phyloP scores from a whole-genome alignment of 2,113 vertebrate genomes.

The Rhadina sibilatrix region DNA sequence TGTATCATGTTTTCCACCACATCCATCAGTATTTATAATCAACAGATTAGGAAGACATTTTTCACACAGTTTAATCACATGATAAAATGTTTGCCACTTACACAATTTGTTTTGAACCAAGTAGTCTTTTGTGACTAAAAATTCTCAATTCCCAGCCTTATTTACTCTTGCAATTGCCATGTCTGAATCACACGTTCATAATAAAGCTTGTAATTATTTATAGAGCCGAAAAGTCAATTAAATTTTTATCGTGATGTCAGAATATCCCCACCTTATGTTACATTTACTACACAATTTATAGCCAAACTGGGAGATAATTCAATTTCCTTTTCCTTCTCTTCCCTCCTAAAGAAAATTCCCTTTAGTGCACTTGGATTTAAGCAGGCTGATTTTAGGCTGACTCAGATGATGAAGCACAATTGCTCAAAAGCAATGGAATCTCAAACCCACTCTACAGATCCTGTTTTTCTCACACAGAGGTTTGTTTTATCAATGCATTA shows the following conservation, averaged over 20 bases:
- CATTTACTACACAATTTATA: neutral
- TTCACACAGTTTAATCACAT: slow-evolving; percentile 13
- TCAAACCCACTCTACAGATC: neutral
- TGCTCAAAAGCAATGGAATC: neutral
- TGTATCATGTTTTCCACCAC: slow-evolving; percentile 57
- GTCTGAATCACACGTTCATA: neutral
- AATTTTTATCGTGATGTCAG: neutral
- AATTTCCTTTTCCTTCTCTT: neutral
- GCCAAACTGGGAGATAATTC: neutral
- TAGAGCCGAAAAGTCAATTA: neutral
- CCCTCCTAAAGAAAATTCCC: neutral
- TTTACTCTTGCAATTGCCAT: neutral
- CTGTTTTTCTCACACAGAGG: neutral
- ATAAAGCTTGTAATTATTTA: neutral
- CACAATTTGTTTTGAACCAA: neutral
- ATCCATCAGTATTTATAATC: slow-evolving; percentile 48
- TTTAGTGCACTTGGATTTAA: neutral
- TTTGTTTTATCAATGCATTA: neutral
- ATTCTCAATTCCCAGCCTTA: neutral
- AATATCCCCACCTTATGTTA: neutral
- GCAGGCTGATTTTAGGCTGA: neutral
- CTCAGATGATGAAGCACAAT: neutral
- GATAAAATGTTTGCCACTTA: neutral
- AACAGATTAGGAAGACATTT: slow-evolving; percentile 22
- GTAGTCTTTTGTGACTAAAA: neutral